Evolutionary conservation across 1,140 invertebrate species (phyloP), one percentile per base, ranked within the genome.

Genomic region (Plodia interpunctella): DNA sequence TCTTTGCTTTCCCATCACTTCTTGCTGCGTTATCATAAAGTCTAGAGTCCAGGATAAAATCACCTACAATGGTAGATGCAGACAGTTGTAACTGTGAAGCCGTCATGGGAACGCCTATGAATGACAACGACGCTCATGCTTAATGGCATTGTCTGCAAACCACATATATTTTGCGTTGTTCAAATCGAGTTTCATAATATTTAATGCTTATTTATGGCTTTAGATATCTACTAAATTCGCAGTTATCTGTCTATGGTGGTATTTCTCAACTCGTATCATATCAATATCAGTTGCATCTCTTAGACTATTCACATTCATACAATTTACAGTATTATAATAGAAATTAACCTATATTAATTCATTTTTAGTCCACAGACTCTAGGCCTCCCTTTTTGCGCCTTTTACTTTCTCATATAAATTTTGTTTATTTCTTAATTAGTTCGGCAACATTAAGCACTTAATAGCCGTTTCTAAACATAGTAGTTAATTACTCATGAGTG

Each of bases 61-160:
- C 38, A 44, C 15, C 38, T 17, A 44, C 62, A 72, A 72, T 72
- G 62, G 50, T 62, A 59, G 61, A 55, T 70, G 66, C 66, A 56
- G 65, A 70, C 68, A 70, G 69, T 76, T 69, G 63, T 55, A 78
- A 74, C 76, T 72, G 66, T 72, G 66, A 59, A 62, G 56, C 68
- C 62, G 67, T 73, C 73, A 74, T 78, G 76, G 71, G 76, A 78
- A 76, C 68, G 60, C 55, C 57, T 62, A 57, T 64, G 55, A 66
- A 63, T 60, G 55, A 25, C 15, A 53, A 6, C 38, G 11, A 53
- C 21, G 32, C 56, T 52, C 50, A 53, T 52, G 49, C 13, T 38
- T 60, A 32, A 28, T 63, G 38, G 38, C 15, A 44, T 44, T 44
- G 38, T 44, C 38, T 44, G 38, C 38, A 44, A 44, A 44, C 38